Base-by-base conservation (phyloP, 2,888 invertebrate species). In the Elysia crispata region DNA sequence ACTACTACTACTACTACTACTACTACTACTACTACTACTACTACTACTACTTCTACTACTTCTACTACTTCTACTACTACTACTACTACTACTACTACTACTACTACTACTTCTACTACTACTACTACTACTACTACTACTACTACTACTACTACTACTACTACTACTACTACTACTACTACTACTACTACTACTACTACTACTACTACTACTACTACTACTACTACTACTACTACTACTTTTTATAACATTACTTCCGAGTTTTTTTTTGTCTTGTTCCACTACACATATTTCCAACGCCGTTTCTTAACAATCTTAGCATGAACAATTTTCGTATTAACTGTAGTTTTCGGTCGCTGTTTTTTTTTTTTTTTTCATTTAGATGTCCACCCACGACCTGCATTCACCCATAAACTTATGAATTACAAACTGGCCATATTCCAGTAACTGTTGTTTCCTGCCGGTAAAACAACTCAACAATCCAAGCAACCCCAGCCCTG, bases 211-310 rank as follows among this genome's bases (percentile, higher is more conserved):
- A 57, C 74, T 74, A 57, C 33, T 57, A 57, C 57, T 57, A 74
- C 74, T 74, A 74, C 74, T 74, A 57, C 74, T 74, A 74, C 74
- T 74, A 74, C 74, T 74, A 74, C 57, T 57, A 74, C 74, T 74
- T 20, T 20, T 31, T 1, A 28, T 28, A 31, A 28, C 57, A 31
- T 15, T 57, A 1, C 74, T 41, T 41, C 11, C 41, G 5, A 41
- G 41, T 3, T 41, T 41, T 41, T 6, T 41, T 6, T 11, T 41
- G 41, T 41, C 11, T 41, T 41, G 3, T 6, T 11, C 41, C 41
- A 41, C 41, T 41, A 11, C 41, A 41, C 11, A 11, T 11, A 41
- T 11, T 11, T 3, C 11, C 11, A 6, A 41, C 41, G 11, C 41
- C 3, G 3, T 41, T 41, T 41, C 41, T 6, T 41, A 6, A 41